Evolutionary conservation across 2,888 invertebrate genomes (phyloP).

Genomic region (Fabriciana adippe): DNA sequence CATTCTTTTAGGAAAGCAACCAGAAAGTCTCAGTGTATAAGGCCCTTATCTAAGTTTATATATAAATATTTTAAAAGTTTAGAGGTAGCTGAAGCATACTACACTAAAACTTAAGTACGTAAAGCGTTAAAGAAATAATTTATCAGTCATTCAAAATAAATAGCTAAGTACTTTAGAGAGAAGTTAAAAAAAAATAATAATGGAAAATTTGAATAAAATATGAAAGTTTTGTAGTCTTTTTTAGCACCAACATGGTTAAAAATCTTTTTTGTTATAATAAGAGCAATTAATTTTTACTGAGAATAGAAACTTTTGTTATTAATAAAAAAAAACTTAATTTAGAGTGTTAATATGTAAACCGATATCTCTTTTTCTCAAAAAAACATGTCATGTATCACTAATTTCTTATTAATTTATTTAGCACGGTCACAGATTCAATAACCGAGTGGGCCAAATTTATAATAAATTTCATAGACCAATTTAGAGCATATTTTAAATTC

Average conservation of each 20-base stretch:
- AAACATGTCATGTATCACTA: too few relatives aligned
- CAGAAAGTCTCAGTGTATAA: slow-evolving; percentile 53
- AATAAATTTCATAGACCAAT: too few relatives aligned
- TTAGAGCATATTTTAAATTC: too few relatives aligned
- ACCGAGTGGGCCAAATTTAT: too few relatives aligned
- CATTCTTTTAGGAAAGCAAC: slow-evolving; percentile 55
- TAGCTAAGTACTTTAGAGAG: slow-evolving; percentile 28
- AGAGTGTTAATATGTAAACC: too few relatives aligned
- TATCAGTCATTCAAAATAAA: slow-evolving; percentile 23
- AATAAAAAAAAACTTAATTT: too few relatives aligned
- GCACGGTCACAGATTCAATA: too few relatives aligned
- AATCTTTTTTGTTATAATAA: slow-evolving; percentile 29
- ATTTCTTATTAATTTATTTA: too few relatives aligned
- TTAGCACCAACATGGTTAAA: slow-evolving; percentile 68
- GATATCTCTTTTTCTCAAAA: too few relatives aligned
- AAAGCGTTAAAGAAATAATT: slow-evolving; percentile 39
- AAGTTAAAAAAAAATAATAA: slow-evolving; percentile 49
- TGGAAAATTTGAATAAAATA: slow-evolving; percentile 41
- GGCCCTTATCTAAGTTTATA: slow-evolving; percentile 55
- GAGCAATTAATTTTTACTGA: slow-evolving; percentile 34
- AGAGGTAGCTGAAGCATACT: slow-evolving; percentile 74
- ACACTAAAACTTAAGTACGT: slow-evolving; percentile 66
- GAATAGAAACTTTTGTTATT: too few relatives aligned
- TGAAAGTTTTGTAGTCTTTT: slow-evolving; percentile 54
- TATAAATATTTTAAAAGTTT: slow-evolving; percentile 73